Evolutionary conservation across 1,140 invertebrate species (phyloP).

Genomic region (Eubasilissa regina): DNA sequence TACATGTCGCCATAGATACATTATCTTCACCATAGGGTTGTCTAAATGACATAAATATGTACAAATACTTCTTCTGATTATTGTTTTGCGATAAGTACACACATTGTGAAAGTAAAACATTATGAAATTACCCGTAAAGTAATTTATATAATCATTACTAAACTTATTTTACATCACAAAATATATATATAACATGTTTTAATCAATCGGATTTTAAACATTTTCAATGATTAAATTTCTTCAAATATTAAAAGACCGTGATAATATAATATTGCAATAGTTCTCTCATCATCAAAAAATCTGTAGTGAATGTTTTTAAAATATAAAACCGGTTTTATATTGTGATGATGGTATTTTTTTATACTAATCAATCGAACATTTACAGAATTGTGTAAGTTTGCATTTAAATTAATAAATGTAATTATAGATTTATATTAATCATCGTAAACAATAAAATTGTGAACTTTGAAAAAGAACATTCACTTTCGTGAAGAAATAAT

Average conservation of each 20-base stretch:
- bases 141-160: neutral
- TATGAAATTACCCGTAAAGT: neutral
- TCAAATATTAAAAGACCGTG: neutral
- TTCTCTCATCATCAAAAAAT: too few species aligned
- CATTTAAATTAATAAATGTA: too few species aligned
- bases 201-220: constrained; percentile 3
- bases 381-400: too few species aligned
- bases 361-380: too few species aligned
- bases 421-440: too few species aligned
- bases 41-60: constrained; percentile 29
- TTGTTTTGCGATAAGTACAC: constrained; percentile 14
- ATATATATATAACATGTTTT: constrained; percentile 10
- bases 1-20: constrained; percentile 3
- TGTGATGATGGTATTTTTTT: too few species aligned
- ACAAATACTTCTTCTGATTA: constrained; percentile 9
- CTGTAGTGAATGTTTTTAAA: neutral
- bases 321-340: neutral
- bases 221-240: neutral
- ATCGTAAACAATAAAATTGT: too few species aligned
- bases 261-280: too few species aligned
- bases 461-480: too few species aligned
- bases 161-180: constrained; percentile 4
- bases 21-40: constrained; percentile 1
- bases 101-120: constrained; percentile 10
- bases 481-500: too few species aligned